Conservation (phyloP, 1,140 invertebrate genomes). For the Bombus confusus region DNA sequence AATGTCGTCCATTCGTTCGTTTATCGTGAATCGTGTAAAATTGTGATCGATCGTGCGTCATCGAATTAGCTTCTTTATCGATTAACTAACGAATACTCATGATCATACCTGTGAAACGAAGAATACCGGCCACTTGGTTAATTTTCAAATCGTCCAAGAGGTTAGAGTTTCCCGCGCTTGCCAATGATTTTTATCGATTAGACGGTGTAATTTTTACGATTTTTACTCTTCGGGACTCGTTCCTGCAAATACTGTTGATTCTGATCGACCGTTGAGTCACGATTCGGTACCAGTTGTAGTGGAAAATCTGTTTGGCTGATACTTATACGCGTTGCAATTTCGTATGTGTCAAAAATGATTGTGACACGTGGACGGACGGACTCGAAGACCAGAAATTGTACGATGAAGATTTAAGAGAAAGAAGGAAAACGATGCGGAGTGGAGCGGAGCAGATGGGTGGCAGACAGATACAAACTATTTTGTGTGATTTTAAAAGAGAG, state of each 20-base stretch:
- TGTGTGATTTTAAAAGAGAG: slow-evolving; percentile 71
- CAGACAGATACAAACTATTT: slow-evolving; percentile 65
- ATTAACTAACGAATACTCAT: not conserved
- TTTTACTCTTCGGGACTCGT: slow-evolving; percentile 4
- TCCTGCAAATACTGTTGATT: slow-evolving; percentile 2
- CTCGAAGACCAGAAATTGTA: slow-evolving; percentile 40
- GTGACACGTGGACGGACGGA: slow-evolving; percentile 59
- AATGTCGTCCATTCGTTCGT: too few species aligned
- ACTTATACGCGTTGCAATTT: slow-evolving; percentile 59
- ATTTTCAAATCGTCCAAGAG: slow-evolving; percentile 27
- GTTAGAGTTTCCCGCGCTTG: slow-evolving; percentile 48
- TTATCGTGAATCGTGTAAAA: too few species aligned
- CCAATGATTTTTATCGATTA: slow-evolving; percentile 16
- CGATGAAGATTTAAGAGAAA: slow-evolving; percentile 16
- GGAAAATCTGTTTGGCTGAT: not conserved
- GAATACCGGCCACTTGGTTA: slow-evolving; percentile 25
- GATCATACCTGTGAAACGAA: slow-evolving; percentile 6
- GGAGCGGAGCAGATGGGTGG: slow-evolving; percentile 29
- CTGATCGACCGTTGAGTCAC: not conserved
- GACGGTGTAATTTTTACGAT: slow-evolving; percentile 43
- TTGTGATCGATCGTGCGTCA: not conserved
- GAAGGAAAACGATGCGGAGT: not conserved
- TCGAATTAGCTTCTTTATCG: not conserved
- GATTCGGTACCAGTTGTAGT: not conserved
- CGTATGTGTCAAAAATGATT: slow-evolving; percentile 41